Evolutionary conservation across 2,113 vertebrate species (phyloP).

Genomic region (Pedionomus torquatus): DNA sequence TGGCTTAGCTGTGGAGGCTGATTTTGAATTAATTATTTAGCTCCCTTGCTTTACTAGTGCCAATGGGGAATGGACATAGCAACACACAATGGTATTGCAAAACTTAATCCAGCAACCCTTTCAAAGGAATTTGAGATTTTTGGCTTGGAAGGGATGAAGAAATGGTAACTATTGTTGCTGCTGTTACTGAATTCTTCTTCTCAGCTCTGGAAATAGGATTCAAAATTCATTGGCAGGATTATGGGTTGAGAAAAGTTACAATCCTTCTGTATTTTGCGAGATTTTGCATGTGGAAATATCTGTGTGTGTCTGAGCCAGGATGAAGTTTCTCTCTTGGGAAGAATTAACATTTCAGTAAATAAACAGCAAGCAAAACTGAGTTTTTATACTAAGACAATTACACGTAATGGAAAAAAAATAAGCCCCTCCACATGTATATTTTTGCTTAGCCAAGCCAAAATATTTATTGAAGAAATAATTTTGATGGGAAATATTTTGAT

Average conservation of each 20-base stretch:
- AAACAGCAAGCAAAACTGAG: conserved; percentile 12
- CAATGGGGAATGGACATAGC: neutral
- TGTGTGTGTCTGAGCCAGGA: neutral
- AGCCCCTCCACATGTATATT: neutral
- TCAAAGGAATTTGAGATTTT: neutral
- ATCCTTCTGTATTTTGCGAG: neutral
- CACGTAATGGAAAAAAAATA: neutral
- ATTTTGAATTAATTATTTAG: neutral
- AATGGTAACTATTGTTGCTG: neutral
- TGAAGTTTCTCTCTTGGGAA: neutral
- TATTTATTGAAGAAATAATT: conserved; percentile 38
- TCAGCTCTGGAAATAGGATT: neutral
- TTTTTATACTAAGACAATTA: conserved; percentile 6
- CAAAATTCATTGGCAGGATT: neutral
- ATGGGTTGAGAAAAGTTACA: neutral
- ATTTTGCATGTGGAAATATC: neutral
- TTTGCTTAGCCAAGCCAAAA: conserved; percentile 21
- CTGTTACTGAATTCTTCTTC: neutral
- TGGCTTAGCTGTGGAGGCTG: neutral
- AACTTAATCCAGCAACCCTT: neutral
- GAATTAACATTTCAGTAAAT: neutral
- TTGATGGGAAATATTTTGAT: conserved; percentile 32
- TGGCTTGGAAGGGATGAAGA: neutral
- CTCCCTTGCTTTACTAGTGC: neutral
- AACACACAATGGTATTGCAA: neutral